Evolutionary conservation across 2,888 invertebrate species (phyloP).

Genomic region (Chrysolina haemoptera): DNA sequence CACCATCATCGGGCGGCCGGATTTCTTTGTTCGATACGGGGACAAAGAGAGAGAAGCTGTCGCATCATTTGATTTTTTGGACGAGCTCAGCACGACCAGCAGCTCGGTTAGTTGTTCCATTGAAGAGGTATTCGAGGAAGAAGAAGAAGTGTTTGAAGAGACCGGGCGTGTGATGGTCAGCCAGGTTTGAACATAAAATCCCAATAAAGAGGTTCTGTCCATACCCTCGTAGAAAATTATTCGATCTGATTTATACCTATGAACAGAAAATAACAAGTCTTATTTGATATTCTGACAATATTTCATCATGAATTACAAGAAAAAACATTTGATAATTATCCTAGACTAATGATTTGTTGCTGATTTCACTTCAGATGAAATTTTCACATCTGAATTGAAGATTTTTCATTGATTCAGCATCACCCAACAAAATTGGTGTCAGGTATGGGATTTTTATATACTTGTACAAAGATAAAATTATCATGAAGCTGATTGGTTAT

Average conservation of each 20-base stretch:
- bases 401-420: too few relatives aligned
- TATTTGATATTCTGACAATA: background rate
- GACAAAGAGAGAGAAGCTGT: conserved; percentile 84
- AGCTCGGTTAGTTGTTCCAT: conserved; percentile 61
- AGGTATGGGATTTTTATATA: background rate
- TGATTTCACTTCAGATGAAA: background rate
- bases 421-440: background rate
- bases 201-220: background rate
- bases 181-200: conserved; percentile 1
- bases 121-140: conserved; percentile 55
- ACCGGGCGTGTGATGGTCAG: background rate
- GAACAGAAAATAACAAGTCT: background rate
- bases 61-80: conserved; percentile 85
- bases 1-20: conserved; percentile 83
- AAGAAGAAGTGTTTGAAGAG: conserved; percentile 33
- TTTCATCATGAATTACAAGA: background rate
- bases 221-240: too few relatives aligned
- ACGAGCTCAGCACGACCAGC: conserved; percentile 72
- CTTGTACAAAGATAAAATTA: too few relatives aligned
- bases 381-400: background rate
- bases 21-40: conserved; percentile 85
- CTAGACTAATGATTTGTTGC: background rate
- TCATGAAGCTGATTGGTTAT: background rate
- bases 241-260: background rate
- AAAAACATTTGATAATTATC: background rate